Evolutionary conservation across 2,888 invertebrate species (phyloP).

Genomic region (Adelphocoris suturalis): DNA sequence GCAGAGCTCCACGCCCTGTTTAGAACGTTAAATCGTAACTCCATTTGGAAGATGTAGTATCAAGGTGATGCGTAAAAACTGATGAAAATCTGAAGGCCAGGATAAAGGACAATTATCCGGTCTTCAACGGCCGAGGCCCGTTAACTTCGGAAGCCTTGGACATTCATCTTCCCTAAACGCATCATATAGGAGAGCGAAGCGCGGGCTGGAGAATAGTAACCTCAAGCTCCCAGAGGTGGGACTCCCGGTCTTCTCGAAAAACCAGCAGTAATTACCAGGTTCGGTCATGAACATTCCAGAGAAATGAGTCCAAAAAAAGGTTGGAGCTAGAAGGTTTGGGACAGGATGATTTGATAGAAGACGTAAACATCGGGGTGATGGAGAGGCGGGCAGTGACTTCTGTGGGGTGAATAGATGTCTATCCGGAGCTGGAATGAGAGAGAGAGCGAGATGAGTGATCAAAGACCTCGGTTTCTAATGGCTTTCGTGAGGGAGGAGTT

Average conservation of each 20-base stretch:
- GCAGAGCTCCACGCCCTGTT: too few species aligned
- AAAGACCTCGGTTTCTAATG: conserved; percentile 2
- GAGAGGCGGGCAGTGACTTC: background rate
- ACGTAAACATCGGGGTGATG: conserved; percentile 19
- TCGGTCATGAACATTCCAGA: conserved; percentile 51
- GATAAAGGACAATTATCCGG: conserved; percentile 18
- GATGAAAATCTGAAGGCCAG: conserved; percentile 4
- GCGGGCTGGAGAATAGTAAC: background rate
- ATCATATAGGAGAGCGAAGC: background rate
- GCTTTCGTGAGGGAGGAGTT: background rate
- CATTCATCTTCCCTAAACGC: conserved; percentile 43
- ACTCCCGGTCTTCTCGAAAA: conserved; percentile 24
- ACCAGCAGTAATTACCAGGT: conserved; percentile 52
- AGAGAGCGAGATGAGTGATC: conserved; percentile 1
- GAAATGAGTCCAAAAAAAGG: conserved; percentile 38
- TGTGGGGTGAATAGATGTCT: conserved; percentile 4
- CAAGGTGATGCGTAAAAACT: conserved; percentile 1
- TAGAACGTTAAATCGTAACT: too few species aligned
- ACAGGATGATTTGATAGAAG: conserved; percentile 28
- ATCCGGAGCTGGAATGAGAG: conserved; percentile 17
- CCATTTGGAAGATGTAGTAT: background rate
- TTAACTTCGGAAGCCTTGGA: conserved; percentile 40
- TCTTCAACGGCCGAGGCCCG: conserved; percentile 16
- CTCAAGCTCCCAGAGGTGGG: background rate
- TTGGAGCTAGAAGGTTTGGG: background rate